Base-by-base conservation (phyloP, 2,797 vertebrate genomes). In the Sus cebifrons region DNA sequence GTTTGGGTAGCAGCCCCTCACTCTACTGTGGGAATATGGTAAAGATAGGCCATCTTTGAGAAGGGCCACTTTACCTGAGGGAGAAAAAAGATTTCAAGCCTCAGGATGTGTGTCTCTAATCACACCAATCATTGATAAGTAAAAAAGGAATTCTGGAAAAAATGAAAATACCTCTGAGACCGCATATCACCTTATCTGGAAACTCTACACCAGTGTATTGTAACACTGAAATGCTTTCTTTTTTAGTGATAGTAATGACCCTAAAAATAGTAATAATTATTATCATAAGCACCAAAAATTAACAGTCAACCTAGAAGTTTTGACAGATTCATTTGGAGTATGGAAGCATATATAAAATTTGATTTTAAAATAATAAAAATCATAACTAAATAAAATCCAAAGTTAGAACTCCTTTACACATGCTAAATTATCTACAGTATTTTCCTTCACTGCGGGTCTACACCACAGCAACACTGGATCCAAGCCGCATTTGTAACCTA, bases 361-460 rank as follows among this genome's bases (percentile, higher is more conserved):
- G n/a, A 90, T 64, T 96, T 52, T 75, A 86, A 96, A 88, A 73
- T 60, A 91, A 90, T 54, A 8, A 95, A 93, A 96, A 70, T 74
- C 44, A 56, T 65, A 86, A 11, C 52, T 87, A 83, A 82, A 21
- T 75, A 95, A 86, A 68, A 95, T 74, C 65, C 36, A 85, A 92
- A 52, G 85, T 92, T 96, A 89, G 89, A 95, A 93, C 16, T 52
- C 58, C 54, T 85, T 91, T 62, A 96, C 94, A 88, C 54, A 70
- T 20, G 36, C 52, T 84, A 73, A 40, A 91, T 77, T 77, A 77
- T 83, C 40, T 74, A 67, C 2, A 82, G 44, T 49, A 49, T 49
- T 49, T 49, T 49, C 44, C 44, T 49, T 49, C 44, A 49, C 44
- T 49, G 7, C 44, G 1, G 44, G 44, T 49, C 44, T 49, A 49